Conservation (phyloP, 2,797 vertebrate genomes). For the Tenualosa thibaudeaui region DNA sequence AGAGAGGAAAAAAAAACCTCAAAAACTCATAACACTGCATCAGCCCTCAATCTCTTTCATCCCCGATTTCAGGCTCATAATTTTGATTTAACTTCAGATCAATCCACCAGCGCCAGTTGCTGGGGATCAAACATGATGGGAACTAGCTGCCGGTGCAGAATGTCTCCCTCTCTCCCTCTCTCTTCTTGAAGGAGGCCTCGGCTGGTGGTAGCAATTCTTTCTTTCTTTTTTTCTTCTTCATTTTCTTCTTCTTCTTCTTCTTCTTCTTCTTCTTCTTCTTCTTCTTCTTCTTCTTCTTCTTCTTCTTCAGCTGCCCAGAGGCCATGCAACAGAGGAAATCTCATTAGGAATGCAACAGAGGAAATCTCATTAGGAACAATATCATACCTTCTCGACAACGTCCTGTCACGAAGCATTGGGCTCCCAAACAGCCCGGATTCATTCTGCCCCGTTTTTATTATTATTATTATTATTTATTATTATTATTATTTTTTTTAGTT, state of each 20-base stretch:
- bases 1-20: neutral
- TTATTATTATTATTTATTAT: neutral
- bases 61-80: slow-evolving; percentile 39
- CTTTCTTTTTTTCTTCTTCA: neutral
- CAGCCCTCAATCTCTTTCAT: slow-evolving; percentile 48
- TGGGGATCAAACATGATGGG: slow-evolving; percentile 70
- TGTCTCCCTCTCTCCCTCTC: slow-evolving; percentile 16
- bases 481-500: neutral
- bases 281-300: neutral
- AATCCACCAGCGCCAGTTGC: slow-evolving; percentile 57
- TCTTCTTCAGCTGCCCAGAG: slow-evolving; percentile 46
- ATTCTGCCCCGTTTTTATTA: neutral
- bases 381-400: slow-evolving; percentile 57
- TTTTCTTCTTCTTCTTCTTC: neutral
- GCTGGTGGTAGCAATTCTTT: slow-evolving; percentile 57
- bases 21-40: neutral
- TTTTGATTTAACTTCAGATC: slow-evolving; percentile 62
- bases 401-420: slow-evolving; percentile 55
- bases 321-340: slow-evolving; percentile 47
- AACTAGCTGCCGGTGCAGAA: slow-evolving; percentile 70
- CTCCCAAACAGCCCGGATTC: slow-evolving; percentile 39
- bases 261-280: neutral
- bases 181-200: slow-evolving; percentile 56
- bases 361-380: slow-evolving; percentile 76
- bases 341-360: neutral